Base-by-base conservation (phyloP, 2,888 invertebrate genomes). In the Platypus cylindrus region DNA sequence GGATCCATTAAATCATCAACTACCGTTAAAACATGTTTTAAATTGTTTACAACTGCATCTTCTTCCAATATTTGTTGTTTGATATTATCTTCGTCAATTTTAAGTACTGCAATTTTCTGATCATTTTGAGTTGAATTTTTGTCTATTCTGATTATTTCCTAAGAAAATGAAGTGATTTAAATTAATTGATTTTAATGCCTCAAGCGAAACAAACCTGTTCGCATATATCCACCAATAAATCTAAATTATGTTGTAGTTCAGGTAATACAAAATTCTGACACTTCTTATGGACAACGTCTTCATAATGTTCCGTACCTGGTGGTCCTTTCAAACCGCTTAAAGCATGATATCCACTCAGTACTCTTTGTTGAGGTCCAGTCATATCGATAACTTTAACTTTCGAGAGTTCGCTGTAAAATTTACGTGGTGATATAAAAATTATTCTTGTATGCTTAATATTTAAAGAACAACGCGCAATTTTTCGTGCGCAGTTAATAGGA, bases 361-460 rank as follows among this genome's bases (percentile, higher is more conserved):
- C 84, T 35, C 91, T 73, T 57, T 86, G 83, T 60, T 97, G 90
- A 0, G 85, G 87, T 0, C 97, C 97, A 5, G 97, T 97, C 91
- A 98, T 90, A 62, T 98, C 98, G 44, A 98, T 97, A 8, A 99
- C 95, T 48, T 95, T 95, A 25, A 93, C 91, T 60, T 86, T 86
- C 18, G 79, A 75, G 31, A 89, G 62, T 49, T 82, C 78, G 52
- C 67, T 71, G 43, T 36, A 54, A 52, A 18, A 37, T 24, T n/a
- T n/a, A n/a, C n/a, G n/a, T n/a, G n/a, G n/a, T n/a, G n/a, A n/a
- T n/a, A n/a, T n/a, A n/a, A n/a, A n/a, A n/a, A n/a, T n/a, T n/a
- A n/a, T n/a, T n/a, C n/a, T 24, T 20, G 20, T 7, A 20, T 20
- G 20, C 20, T 20, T 5, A 12, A 24, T 3, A 24, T n/a, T 24